Conservation (phyloP, 2,888 invertebrate genomes). For the Linnaemya tessellans region DNA sequence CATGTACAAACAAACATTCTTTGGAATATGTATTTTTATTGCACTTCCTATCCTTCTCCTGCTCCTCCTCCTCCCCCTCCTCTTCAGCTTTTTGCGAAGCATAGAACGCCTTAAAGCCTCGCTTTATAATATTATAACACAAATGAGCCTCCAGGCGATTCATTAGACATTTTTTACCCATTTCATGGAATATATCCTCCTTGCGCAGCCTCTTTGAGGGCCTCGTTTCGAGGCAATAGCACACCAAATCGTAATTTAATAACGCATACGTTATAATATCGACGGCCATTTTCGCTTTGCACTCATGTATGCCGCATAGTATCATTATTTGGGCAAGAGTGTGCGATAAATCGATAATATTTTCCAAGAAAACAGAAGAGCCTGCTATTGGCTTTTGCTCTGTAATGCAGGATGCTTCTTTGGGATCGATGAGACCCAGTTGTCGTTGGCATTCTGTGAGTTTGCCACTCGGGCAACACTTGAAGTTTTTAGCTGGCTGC, state of each 20-base stretch:
- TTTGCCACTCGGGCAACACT: constrained; percentile 78
- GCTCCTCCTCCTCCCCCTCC: neutral
- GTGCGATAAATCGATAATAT: constrained; percentile 80
- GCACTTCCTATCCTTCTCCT: constrained; percentile 74
- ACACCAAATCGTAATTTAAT: constrained; percentile 81
- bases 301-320: constrained; percentile 81
- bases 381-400: constrained; percentile 77
- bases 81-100: constrained; percentile 73
- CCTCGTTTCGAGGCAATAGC: constrained; percentile 78
- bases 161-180: constrained; percentile 81
- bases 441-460: constrained; percentile 80
- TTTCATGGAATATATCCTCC: constrained; percentile 78
- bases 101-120: constrained; percentile 81
- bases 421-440: constrained; percentile 79
- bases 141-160: constrained; percentile 81
- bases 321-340: constrained; percentile 80
- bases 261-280: constrained; percentile 80
- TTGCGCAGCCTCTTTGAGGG: constrained; percentile 80
- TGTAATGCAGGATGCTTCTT: constrained; percentile 75
- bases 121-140: constrained; percentile 80
- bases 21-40: constrained; percentile 77
- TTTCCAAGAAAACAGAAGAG: constrained; percentile 80
- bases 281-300: constrained; percentile 81
- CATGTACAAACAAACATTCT: constrained; percentile 81
- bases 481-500: constrained; percentile 76